Conservation (phyloP, 2,113 vertebrate genomes). For the Neodon shergylaensis region DNA sequence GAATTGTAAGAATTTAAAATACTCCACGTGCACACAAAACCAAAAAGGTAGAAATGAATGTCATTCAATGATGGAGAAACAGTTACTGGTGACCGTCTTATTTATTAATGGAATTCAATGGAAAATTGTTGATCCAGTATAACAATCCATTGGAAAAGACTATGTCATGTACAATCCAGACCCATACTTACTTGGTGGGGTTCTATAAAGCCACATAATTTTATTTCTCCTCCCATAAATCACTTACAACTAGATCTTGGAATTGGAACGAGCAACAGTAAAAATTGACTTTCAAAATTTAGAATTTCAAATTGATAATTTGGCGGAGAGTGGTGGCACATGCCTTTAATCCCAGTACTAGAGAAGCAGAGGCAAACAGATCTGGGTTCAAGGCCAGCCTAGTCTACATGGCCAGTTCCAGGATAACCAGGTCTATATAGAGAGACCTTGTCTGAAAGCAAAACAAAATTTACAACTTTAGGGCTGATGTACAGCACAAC, state of each 20-base stretch:
- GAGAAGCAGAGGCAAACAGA: neutral
- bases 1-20: slow-evolving; percentile 40
- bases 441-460: neutral
- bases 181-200: neutral
- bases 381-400: neutral
- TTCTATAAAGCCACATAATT: slow-evolving; percentile 28
- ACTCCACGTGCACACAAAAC: slow-evolving; percentile 48
- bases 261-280: slow-evolving; percentile 25
- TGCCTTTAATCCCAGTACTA: neutral
- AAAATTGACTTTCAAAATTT: slow-evolving; percentile 45
- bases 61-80: slow-evolving; percentile 44
- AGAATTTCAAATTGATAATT: slow-evolving; percentile 12
- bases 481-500: neutral
- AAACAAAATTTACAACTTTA: neutral
- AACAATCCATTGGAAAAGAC: slow-evolving; percentile 56
- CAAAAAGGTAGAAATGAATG: slow-evolving; percentile 36
- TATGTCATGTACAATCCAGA: slow-evolving; percentile 48
- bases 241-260: slow-evolving; percentile 35
- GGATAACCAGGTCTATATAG: neutral
- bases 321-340: neutral
- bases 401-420: neutral
- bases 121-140: slow-evolving; percentile 44
- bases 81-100: slow-evolving; percentile 21
- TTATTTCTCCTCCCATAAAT: slow-evolving; percentile 36
- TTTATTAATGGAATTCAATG: slow-evolving; percentile 50